Conservation (phyloP, 1,140 invertebrate genomes). For the Littorina saxatilis region DNA sequence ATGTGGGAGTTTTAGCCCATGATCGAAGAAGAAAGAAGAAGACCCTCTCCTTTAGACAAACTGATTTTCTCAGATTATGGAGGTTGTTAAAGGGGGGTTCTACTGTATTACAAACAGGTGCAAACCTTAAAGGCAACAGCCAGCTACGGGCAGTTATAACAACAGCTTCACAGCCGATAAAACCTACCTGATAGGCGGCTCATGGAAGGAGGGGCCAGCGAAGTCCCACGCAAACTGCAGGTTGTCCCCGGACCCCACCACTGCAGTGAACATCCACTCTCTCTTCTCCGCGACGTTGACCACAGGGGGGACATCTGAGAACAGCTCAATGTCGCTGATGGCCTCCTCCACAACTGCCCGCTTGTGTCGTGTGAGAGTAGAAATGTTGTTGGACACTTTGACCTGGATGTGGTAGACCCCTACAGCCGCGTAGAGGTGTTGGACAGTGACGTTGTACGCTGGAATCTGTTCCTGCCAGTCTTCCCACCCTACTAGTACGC, state of each 20-base stretch:
- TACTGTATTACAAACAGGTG: too few species aligned
- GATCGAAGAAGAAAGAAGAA: too few species aligned
- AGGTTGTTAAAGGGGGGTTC: too few species aligned
- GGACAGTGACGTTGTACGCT: constrained; percentile 36
- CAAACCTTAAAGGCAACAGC: too few species aligned
- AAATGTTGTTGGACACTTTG: constrained; percentile 46
- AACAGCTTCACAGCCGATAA: too few species aligned
- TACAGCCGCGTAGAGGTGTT: constrained; percentile 26
- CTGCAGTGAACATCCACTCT: constrained; percentile 41
- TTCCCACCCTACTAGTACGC: not conserved
- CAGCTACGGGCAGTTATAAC: too few species aligned
- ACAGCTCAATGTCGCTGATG: constrained; percentile 42
- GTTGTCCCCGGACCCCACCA: constrained; percentile 47
- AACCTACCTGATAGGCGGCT: constrained; percentile 41
- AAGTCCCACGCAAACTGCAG: constrained; percentile 53
- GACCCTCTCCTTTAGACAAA: too few species aligned
- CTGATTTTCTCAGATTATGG: too few species aligned
- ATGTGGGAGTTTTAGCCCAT: too few species aligned
- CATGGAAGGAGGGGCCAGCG: not conserved
- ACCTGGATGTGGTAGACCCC: constrained; percentile 49
- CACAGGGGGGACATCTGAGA: constrained; percentile 17
- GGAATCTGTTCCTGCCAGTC: constrained; percentile 13
- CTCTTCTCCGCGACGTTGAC: constrained; percentile 36
- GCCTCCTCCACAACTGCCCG: constrained; percentile 44
- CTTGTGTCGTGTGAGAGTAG: not conserved